phyloP scores from a whole-genome alignment of 1,140 invertebrate genomes.

The Heliconius nattereri region DNA sequence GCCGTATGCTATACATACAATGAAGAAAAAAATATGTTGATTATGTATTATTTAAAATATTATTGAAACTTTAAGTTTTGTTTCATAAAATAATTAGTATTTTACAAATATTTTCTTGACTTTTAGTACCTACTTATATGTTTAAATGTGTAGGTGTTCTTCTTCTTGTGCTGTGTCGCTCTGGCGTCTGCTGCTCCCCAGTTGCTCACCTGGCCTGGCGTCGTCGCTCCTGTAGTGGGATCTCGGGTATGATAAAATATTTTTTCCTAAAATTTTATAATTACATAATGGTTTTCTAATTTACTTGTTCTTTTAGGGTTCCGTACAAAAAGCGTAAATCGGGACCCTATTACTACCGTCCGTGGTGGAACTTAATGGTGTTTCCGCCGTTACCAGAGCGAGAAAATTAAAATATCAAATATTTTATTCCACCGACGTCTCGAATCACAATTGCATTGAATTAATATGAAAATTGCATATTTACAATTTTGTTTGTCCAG shows the following conservation, averaged over 20 bases:
- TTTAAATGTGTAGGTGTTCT: slow-evolving; percentile 52
- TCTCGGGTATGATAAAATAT: slow-evolving; percentile 39
- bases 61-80: background rate
- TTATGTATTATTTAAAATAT: background rate
- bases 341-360: too few relatives aligned
- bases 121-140: background rate
- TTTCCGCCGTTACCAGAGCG: too few relatives aligned
- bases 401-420: too few relatives aligned
- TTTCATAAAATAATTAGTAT: background rate
- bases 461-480: background rate
- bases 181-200: slow-evolving; percentile 69
- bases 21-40: background rate
- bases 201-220: slow-evolving; percentile 50
- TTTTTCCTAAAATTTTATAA: background rate
- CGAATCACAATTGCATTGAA: background rate
- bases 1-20: too few relatives aligned
- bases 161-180: slow-evolving; percentile 67
- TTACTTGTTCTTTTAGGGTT: too few relatives aligned
- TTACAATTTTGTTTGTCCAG: slow-evolving; percentile 41
- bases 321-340: too few relatives aligned
- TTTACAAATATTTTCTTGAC: background rate
- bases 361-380: too few relatives aligned
- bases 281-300: background rate
- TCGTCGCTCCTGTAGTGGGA: slow-evolving; percentile 39
- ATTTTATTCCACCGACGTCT: too few relatives aligned